Conservation (phyloP, 2,113 vertebrate genomes). For the Malurus melanocephalus region DNA sequence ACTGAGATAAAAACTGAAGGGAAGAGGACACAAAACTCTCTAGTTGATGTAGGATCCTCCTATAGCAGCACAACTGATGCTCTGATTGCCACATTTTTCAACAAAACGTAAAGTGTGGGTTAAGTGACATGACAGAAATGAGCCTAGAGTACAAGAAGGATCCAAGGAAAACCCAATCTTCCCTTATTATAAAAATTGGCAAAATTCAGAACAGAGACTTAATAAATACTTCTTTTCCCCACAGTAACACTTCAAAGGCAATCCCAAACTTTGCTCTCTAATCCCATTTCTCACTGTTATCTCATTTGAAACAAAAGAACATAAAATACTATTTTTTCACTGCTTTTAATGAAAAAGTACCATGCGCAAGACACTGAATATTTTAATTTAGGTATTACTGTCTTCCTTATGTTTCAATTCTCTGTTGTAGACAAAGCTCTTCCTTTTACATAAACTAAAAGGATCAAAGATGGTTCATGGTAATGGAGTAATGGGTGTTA, state of each 20-base stretch:
- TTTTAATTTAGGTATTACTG: not conserved
- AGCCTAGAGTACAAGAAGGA: not conserved
- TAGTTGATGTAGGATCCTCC: not conserved
- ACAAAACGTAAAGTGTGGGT: not conserved
- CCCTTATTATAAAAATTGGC: not conserved
- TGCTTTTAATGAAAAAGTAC: not conserved
- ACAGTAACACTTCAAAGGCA: not conserved
- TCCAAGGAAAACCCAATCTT: not conserved
- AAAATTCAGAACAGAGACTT: not conserved
- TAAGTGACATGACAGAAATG: not conserved
- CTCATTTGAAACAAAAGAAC: not conserved
- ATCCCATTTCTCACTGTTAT: not conserved
- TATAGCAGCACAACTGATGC: not conserved
- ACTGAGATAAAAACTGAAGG: not conserved
- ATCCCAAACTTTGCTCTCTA: not conserved
- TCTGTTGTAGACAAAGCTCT: not conserved
- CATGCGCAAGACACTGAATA: not conserved
- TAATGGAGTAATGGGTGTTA: not conserved
- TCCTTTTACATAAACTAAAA: not conserved
- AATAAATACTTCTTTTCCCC: not conserved
- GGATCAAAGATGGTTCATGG: not conserved
- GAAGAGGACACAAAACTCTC: not conserved
- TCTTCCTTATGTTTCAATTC: not conserved
- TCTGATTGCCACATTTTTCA: not conserved
- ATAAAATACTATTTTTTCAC: not conserved